These are phyloP conservation scores for Rostratula benghalensis DNA, from an alignment of 2,113 vertebrate genomes.

Conservation along the genomic window DNA sequence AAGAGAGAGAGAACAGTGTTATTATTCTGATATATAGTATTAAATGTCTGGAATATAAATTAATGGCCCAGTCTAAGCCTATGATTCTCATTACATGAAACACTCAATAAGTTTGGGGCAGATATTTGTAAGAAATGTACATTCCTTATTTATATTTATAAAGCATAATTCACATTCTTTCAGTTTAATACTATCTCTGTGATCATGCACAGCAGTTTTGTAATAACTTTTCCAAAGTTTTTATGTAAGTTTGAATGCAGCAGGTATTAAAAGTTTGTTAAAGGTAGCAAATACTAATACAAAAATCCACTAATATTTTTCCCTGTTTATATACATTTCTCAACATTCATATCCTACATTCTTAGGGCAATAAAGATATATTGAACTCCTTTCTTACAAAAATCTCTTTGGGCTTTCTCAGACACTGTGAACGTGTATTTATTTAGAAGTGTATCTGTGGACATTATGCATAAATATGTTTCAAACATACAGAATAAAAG, in stretches of 20 bases:
- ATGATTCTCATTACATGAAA: background rate
- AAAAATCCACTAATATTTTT: background rate
- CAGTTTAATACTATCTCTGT: background rate
- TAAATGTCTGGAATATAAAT: background rate
- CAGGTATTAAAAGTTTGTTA: background rate
- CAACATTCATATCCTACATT: background rate
- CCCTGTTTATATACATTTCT: background rate
- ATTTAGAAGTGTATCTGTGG: background rate
- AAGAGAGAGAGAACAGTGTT: background rate
- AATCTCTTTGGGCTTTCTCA: background rate
- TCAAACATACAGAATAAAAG: background rate
- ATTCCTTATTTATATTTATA: background rate
- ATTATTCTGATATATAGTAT: constrained; percentile 11
- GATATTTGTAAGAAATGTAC: background rate
- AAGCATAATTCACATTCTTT: background rate
- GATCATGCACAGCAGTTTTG: background rate
- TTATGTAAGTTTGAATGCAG: background rate
- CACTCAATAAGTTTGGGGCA: background rate
- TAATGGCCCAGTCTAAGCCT: background rate
- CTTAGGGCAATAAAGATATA: background rate
- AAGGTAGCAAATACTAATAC: background rate
- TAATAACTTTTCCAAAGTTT: background rate
- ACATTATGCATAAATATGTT: background rate
- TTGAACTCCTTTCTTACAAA: background rate
- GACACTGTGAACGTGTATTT: background rate